phyloP scores from a whole-genome alignment of 1,140 invertebrate genomes.

The Dinoponera quadriceps region DNA sequence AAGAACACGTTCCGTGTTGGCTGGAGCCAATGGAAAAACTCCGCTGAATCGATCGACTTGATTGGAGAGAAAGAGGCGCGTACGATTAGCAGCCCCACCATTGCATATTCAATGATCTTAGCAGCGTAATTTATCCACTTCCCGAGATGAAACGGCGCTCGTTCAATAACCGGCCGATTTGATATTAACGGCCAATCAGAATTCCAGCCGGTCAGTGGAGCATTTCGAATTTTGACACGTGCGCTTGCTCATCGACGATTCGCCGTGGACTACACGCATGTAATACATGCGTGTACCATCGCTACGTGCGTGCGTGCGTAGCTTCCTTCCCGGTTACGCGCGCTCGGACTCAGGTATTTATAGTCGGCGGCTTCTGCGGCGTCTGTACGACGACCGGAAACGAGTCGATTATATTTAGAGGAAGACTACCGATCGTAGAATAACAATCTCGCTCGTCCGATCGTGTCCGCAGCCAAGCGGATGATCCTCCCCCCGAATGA shows the following conservation, averaged over 20 bases:
- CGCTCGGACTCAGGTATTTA: slow-evolving; percentile 66
- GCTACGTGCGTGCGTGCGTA: slow-evolving; percentile 41
- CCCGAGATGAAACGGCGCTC: neutral
- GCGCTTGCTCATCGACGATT: neutral
- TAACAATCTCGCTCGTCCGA: slow-evolving; percentile 58
- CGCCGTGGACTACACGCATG: neutral
- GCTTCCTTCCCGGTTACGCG: slow-evolving; percentile 55
- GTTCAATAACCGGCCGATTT: neutral
- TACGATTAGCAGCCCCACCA: too few species aligned
- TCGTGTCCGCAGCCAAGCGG: slow-evolving; percentile 40
- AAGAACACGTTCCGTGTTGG: neutral
- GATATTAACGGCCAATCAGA: neutral
- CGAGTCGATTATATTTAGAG: slow-evolving; percentile 75
- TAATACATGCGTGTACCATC: slow-evolving; percentile 54
- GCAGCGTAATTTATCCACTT: neutral
- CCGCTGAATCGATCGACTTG: neutral
- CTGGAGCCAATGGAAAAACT: neutral
- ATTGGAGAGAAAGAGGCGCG: neutral
- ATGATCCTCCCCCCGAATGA: slow-evolving; percentile 25
- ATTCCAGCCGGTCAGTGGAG: neutral
- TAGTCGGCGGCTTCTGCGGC: slow-evolving; percentile 65
- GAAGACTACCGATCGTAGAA: slow-evolving; percentile 68
- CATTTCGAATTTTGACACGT: slow-evolving; percentile 37
- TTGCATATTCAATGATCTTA: neutral
- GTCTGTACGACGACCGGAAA: slow-evolving; percentile 67